Evolutionary conservation across 2,797 vertebrate species (phyloP).

Genomic region (Trachops cirrhosus): DNA sequence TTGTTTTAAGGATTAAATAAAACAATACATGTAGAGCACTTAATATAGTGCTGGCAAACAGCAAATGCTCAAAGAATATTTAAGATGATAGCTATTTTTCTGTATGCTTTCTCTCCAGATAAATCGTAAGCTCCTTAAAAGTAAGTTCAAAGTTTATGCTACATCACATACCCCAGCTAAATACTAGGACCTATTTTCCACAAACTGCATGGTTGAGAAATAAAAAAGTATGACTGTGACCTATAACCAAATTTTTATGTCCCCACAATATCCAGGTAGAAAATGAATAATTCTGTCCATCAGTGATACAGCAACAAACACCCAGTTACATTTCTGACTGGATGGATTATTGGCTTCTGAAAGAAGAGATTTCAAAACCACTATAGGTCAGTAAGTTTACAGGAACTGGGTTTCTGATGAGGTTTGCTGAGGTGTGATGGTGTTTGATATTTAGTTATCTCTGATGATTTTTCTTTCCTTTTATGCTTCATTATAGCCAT

Average conservation of each 20-base stretch:
- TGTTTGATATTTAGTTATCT: not conserved
- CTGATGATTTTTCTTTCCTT: not conserved
- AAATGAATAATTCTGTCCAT: not conserved
- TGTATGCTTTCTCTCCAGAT: not conserved
- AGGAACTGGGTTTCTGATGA: not conserved
- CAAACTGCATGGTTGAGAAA: not conserved
- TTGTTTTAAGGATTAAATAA: constrained; percentile 2
- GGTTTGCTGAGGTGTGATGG: not conserved
- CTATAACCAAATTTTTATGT: not conserved
- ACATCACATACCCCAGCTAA: not conserved
- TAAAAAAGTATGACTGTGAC: not conserved
- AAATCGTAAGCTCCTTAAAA: not conserved
- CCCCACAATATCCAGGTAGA: not conserved
- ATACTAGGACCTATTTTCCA: not conserved
- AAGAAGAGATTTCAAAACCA: not conserved
- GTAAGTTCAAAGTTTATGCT: not conserved
- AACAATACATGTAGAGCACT: not conserved
- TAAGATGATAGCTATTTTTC: not conserved
- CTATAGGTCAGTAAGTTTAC: not conserved
- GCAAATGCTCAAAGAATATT: not conserved
- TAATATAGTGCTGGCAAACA: not conserved
- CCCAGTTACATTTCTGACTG: not conserved
- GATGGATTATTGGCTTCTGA: not conserved
- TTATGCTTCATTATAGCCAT: not conserved
- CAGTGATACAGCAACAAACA: not conserved